Conservation (phyloP, 2,888 invertebrate species). For the Cosmorhoe ocellata region DNA sequence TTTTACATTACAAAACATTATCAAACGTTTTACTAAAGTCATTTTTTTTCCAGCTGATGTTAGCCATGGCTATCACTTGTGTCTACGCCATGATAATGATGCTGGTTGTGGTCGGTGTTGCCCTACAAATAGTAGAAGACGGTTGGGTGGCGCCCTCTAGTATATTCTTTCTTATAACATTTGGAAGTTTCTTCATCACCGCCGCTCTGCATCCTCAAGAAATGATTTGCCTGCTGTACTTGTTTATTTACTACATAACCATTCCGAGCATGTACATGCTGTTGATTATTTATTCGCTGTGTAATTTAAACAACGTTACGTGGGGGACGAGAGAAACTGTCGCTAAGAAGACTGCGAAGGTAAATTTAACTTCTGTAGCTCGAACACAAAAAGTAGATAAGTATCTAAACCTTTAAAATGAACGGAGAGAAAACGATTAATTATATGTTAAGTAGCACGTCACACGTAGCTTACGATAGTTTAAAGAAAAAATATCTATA, state of each 20-base stretch:
- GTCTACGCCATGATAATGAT: conserved; percentile 93
- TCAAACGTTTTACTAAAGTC: conserved; percentile 1
- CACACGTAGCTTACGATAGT: too few relatives aligned
- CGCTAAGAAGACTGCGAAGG: conserved; percentile 69
- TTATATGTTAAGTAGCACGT: too few relatives aligned
- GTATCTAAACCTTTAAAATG: too few relatives aligned
- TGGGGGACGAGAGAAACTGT: conserved; percentile 96
- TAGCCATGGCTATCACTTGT: conserved; percentile 89
- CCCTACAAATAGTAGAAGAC: conserved; percentile 89
- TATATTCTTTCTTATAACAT: conserved; percentile 90
- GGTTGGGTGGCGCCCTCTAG: conserved; percentile 92
- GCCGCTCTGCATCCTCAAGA: conserved; percentile 91
- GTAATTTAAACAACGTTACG: conserved; percentile 95
- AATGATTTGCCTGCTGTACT: conserved; percentile 87
- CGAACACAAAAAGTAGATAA: too few relatives aligned
- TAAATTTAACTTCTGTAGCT: conserved; percentile 29
- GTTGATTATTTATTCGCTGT: conserved; percentile 94
- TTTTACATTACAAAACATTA: background rate
- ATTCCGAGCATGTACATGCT: conserved; percentile 98
- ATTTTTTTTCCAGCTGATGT: conserved; percentile 79
- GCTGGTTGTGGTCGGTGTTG: conserved; percentile 91
- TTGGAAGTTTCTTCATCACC: conserved; percentile 84
- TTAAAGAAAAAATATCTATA: too few relatives aligned
- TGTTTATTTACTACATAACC: conserved; percentile 90
- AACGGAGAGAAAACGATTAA: too few relatives aligned